Evolutionary conservation across 2,888 invertebrate genomes (phyloP), one percentile per base, ranked within the genome.

Genomic region (Sarcophaga subvicina): DNA sequence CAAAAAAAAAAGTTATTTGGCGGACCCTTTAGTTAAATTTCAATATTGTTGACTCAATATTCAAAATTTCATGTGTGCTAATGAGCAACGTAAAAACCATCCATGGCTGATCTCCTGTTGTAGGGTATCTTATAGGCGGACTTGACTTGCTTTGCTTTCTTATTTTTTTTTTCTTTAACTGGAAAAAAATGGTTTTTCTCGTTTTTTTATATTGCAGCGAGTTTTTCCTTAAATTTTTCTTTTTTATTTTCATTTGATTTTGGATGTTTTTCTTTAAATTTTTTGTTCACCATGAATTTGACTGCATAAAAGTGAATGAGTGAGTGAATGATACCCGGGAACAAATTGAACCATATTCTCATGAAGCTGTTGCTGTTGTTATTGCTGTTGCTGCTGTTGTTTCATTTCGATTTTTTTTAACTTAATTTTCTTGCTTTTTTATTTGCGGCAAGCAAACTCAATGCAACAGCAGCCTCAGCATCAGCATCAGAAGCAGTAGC

Each of bases 331-430:
- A 54, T 25, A 67, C 12, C 45, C 72, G 12, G 3, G 2, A 79
- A 73, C 67, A 78, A 67, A 72, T 78, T 70, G 67, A 69, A 62
- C 70, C 72, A 77, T 77, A 66, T 71, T 71, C 49, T 47, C 66
- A 27, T 67, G 17, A 76, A 77, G 75, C 49, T 75, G 27, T 3
- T n/a, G 14, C 10, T 37, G 4, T 62, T 47, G 17, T 1, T 22
- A 22, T 22, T 22, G 1, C 1, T n/a, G 14, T 8, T 37, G 4
- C 54, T 47, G 17, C 1, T 12, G 64, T 64, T 64, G 25, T 27
- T 73, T 83, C 17, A 17, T 66, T 70, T 49, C 37, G 49, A 14
- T 14, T 14, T 62, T 14, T 27, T 20, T 60, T 60, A 11, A 12
- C 1, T 49, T 67, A 60, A 2, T 27, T 27, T 49, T 25, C 12